Evolutionary conservation across 2,888 invertebrate genomes (phyloP).

Genomic region (Caenorhabditis sp.): DNA sequence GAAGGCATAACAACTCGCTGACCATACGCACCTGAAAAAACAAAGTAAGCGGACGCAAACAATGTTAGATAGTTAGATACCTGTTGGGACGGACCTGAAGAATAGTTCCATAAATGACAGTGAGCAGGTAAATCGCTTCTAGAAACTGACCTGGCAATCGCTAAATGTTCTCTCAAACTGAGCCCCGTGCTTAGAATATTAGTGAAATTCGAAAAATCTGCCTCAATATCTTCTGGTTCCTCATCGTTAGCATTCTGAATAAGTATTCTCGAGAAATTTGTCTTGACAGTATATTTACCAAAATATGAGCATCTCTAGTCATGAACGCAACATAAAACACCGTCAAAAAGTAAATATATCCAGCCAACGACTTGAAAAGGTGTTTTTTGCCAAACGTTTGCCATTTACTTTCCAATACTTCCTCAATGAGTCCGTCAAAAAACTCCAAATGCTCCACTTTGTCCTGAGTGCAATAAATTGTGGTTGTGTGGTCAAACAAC

Average conservation of each 20-base stretch:
- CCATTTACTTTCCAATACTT: slow-evolving; percentile 97
- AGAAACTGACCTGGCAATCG: slow-evolving; percentile 23
- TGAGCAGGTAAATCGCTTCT: slow-evolving; percentile 44
- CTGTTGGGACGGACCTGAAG: slow-evolving; percentile 47
- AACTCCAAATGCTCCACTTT: slow-evolving; percentile 94
- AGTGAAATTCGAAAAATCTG: slow-evolving; percentile 30
- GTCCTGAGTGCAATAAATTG: slow-evolving; percentile 84
- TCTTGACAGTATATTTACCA: slow-evolving; percentile 29
- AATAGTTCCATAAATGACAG: slow-evolving; percentile 69
- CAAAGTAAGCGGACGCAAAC: background rate
- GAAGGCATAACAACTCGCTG: slow-evolving; percentile 63
- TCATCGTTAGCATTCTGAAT: slow-evolving; percentile 7
- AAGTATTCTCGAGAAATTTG: too few relatives aligned
- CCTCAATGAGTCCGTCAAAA: slow-evolving; percentile 93
- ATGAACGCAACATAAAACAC: slow-evolving; percentile 91
- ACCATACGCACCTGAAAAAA: slow-evolving; percentile 68
- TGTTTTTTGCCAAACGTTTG: slow-evolving; percentile 90
- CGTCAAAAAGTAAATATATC: slow-evolving; percentile 91
- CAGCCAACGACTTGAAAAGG: slow-evolving; percentile 84
- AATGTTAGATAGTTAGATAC: slow-evolving; percentile 13
- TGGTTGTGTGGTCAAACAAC: background rate
- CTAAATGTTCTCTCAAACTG: slow-evolving; percentile 45
- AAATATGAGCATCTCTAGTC: slow-evolving; percentile 82
- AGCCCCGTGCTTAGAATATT: slow-evolving; percentile 33
- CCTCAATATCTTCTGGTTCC: slow-evolving; percentile 12